These are phyloP conservation scores for Vulpes ferrilata DNA, from an alignment of 2,113 vertebrate species.

Conservation along the genomic window DNA sequence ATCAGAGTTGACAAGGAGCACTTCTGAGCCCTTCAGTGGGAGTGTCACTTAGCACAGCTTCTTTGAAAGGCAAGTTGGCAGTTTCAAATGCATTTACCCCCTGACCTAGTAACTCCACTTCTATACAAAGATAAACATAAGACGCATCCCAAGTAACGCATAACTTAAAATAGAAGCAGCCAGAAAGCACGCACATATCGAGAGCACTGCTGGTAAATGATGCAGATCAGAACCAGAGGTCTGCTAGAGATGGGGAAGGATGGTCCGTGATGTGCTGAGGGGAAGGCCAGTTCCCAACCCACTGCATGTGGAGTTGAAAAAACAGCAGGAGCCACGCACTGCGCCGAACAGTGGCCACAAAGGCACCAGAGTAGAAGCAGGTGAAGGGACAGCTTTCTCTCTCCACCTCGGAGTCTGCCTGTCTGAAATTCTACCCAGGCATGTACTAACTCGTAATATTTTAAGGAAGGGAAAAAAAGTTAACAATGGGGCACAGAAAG, in stretches of 20 bases:
- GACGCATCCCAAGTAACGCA: neutral
- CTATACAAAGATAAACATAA: neutral
- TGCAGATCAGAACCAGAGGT: neutral
- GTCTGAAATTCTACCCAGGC: neutral
- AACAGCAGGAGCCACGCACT: neutral
- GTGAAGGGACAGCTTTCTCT: neutral
- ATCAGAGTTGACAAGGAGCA: neutral
- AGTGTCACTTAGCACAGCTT: neutral
- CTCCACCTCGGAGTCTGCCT: neutral
- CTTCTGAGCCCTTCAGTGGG: neutral
- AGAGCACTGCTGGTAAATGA: neutral
- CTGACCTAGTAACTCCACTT: neutral
- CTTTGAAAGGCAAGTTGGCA: neutral
- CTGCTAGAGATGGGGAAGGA: rapidly evolving
- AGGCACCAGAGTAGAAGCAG: neutral
- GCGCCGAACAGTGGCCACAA: neutral
- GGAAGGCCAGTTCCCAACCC: neutral
- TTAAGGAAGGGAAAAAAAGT: too few relatives aligned
- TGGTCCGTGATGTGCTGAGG: rapidly evolving
- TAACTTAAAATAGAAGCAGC: neutral
- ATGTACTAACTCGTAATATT: neutral
- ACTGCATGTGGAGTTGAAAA: neutral
- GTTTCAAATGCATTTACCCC: neutral
- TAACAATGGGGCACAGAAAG: neutral
- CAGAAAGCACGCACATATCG: rapidly evolving